phyloP scores from a whole-genome alignment of 2,113 vertebrate species.

The Crotalus tigris region DNA sequence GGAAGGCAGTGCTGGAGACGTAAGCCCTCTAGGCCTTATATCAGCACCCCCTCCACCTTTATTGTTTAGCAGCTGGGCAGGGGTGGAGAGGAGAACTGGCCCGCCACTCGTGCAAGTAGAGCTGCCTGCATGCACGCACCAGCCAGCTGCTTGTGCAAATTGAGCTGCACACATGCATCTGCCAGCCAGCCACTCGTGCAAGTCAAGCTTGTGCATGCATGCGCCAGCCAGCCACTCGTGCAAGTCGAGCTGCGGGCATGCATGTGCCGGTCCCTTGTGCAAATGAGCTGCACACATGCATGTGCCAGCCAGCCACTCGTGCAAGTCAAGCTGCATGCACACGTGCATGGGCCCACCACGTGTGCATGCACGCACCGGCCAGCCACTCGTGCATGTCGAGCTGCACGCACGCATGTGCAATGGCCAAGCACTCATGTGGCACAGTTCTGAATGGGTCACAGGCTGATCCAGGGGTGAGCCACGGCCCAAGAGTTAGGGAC shows the following conservation, averaged over 20 bases:
- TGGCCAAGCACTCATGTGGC: too few species aligned
- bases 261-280: background rate
- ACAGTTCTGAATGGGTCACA: too few species aligned
- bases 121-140: background rate
- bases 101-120: background rate
- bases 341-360: too few species aligned
- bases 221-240: fast-evolving
- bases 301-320: fast-evolving
- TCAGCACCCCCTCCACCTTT: background rate
- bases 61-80: fast-evolving
- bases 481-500: too few species aligned
- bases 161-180: too few species aligned
- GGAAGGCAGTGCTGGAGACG: background rate
- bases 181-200: background rate
- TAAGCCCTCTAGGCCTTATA: background rate
- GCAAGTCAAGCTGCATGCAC: background rate
- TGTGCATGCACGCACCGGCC: fast-evolving
- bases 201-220: background rate
- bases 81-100: background rate
- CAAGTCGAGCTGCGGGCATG: background rate
- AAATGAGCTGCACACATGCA: background rate
- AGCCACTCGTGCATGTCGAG: background rate
- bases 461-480: too few species aligned
- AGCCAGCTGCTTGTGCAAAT: too few species aligned
- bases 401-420: background rate